Base-by-base conservation (phyloP, 2,113 vertebrate species). In the Prunella fulvescens region DNA sequence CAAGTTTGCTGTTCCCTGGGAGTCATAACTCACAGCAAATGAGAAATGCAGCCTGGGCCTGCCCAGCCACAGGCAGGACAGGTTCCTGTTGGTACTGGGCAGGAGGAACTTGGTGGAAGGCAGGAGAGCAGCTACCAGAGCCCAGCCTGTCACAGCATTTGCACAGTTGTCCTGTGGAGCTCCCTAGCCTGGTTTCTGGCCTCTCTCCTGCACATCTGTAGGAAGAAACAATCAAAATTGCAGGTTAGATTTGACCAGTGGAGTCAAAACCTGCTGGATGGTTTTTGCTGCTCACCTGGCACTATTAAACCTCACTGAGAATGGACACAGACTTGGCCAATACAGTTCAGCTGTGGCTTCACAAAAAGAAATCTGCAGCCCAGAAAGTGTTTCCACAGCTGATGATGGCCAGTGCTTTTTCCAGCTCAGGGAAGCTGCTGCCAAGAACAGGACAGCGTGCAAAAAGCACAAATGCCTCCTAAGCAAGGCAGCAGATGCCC, bases 401-500 rank as follows among this genome's bases (percentile, higher is more conserved):
- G 66, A 33, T 80, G 84, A 33, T 48, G 71, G 62, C 74, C 50
- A 70, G 1, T 61, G 70, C 45, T 73, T 95, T 85, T 76, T 77
- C 57, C 66, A 69, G 71, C 78, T 91, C 20, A 15, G 81, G 22
- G 76, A 91, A 91, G 48, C 39, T 82, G 56, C 84, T 96, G 92
- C 89, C 84, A 95, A 92, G 71, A 90, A 14, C 26, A 84, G 92
- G 78, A 91, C 81, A 90, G 81, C 0, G 0, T 67, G 76, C 61
- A 96, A 91, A 95, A 95, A 92, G 66, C 66, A 95, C 53, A 85
- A 95, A 85, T 84, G 18, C 65, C 62, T 87, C 81, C 39, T 73
- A 47, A 29, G 33, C 60, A 69, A 96, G 74, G 71, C 67, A 96
- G 79, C 96, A 96, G 93, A 88, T 90, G 92, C 96, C 92, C 71